Evolutionary conservation across 2,113 vertebrate species (phyloP), one percentile per base, ranked within the genome.

Genomic region (Picathartes gymnocephalus): DNA sequence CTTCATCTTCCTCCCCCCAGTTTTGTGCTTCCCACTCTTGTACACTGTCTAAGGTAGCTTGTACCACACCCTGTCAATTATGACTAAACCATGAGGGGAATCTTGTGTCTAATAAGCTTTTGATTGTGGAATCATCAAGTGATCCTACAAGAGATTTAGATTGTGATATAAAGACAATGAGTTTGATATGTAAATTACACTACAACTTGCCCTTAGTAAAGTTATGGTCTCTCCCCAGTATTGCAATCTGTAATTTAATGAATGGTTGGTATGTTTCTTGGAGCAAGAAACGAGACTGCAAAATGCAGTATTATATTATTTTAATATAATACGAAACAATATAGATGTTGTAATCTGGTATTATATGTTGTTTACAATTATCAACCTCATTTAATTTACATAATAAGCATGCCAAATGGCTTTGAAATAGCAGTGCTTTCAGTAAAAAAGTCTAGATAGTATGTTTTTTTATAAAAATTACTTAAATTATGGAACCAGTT

Each of bases 141-240:
- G 90, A 45, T 92, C 44, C 77, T 96, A 64, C 31, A 86, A 69
- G 64, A 95, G 69, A 92, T 95, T 83, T 90, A 68, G 53, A 88
- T 60, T 80, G 47, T 56, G 51, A 57, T 94, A 50, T 86, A 92
- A 93, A 80, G 80, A 80, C 37, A 12, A 83, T 54, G 62, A 93
- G 15, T 48, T 76, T 77, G 53, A 93, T 95, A 94, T 50, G 60
- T 72, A 97, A 94, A 94, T 77, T 44, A 13, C 40, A 45, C 39
- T 81, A 68, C 85, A 87, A 51, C 61, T 96, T 83, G 60, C 90
- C 54, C 69, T 81, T 92, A 88, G 57, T 96, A 96, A 92, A 92
- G n/a, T 65, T 83, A 6, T 72, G 8, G 18, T 82, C 47, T 90
- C 78, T 82, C 72, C 22, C 13, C 22, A 53, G 24, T 77, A 90